Evolutionary conservation across 2,888 invertebrate genomes (phyloP).

Genomic region (Atrina japonica): DNA sequence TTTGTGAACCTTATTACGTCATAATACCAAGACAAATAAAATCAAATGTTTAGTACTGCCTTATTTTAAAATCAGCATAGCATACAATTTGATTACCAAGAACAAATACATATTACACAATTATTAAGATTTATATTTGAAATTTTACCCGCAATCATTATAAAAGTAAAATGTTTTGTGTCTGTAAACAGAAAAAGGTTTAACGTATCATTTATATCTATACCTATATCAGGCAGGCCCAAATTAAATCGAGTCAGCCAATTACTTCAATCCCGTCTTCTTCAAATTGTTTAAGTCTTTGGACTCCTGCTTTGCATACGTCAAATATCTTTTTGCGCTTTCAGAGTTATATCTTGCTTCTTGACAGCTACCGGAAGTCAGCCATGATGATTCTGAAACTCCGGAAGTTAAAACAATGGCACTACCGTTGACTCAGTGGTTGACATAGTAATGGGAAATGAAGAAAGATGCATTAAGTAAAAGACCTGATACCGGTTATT

Average conservation of each 20-base stretch:
- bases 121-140: too few relatives aligned
- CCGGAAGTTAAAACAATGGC: constrained; percentile 62
- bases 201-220: too few relatives aligned
- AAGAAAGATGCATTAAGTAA: constrained; percentile 62
- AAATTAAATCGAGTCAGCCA: constrained; percentile 3
- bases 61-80: too few relatives aligned
- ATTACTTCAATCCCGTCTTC: constrained; percentile 1
- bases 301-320: constrained; percentile 43
- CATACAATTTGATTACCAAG: too few relatives aligned
- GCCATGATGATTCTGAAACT: constrained; percentile 50
- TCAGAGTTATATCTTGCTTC: constrained; percentile 59
- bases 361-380: constrained; percentile 55
- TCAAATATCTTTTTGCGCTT: constrained; percentile 48
- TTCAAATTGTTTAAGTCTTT: constrained; percentile 3
- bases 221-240: too few relatives aligned
- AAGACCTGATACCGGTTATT: constrained; percentile 62
- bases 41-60: too few relatives aligned
- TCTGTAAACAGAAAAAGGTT: too few relatives aligned
- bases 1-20: too few relatives aligned
- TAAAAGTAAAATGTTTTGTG: too few relatives aligned
- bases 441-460: constrained; percentile 62
- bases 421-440: constrained; percentile 50
- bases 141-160: too few relatives aligned
- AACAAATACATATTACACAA: too few relatives aligned
- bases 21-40: too few relatives aligned